These are phyloP conservation scores for Sebastes minor DNA, from an alignment of 2,797 vertebrate genomes.

Conservation along the genomic window DNA sequence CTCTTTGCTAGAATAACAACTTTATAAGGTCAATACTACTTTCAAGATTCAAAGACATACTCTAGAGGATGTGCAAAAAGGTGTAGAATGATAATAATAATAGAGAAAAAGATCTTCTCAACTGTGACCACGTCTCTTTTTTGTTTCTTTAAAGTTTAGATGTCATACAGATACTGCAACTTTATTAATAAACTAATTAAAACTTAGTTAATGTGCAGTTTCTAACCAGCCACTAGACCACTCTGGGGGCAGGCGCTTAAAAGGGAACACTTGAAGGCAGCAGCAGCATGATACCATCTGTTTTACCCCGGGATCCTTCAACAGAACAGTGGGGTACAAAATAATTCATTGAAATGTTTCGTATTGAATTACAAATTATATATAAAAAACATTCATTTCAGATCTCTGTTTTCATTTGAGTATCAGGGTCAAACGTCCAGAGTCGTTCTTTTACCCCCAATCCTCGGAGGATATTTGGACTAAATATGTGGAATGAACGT, in stretches of 20 bases:
- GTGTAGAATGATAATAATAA: background rate
- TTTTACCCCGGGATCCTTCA: constrained; percentile 19
- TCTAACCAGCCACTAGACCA: background rate
- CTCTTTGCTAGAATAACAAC: background rate
- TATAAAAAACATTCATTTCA: background rate
- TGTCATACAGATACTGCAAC: background rate
- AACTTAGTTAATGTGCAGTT: constrained; percentile 4
- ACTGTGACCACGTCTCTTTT: no score
- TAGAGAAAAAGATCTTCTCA: background rate
- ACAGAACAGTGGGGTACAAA: background rate
- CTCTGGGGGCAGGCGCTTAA: constrained; percentile 12
- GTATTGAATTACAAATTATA: constrained; percentile 17
- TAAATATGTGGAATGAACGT: constrained; percentile 1
- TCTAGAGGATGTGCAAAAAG: constrained; percentile 15
- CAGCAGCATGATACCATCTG: constrained; percentile 43
- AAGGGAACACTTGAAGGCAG: constrained; percentile 24
- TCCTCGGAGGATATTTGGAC: background rate
- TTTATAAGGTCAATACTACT: background rate
- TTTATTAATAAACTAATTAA: background rate
- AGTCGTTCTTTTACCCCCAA: background rate
- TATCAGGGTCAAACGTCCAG: background rate
- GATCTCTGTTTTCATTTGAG: background rate
- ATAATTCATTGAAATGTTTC: constrained; percentile 2
- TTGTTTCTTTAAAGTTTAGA: background rate
- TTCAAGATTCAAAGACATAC: background rate